phyloP scores from a whole-genome alignment of 2,888 invertebrate species.

The Morinoia aosen region DNA sequence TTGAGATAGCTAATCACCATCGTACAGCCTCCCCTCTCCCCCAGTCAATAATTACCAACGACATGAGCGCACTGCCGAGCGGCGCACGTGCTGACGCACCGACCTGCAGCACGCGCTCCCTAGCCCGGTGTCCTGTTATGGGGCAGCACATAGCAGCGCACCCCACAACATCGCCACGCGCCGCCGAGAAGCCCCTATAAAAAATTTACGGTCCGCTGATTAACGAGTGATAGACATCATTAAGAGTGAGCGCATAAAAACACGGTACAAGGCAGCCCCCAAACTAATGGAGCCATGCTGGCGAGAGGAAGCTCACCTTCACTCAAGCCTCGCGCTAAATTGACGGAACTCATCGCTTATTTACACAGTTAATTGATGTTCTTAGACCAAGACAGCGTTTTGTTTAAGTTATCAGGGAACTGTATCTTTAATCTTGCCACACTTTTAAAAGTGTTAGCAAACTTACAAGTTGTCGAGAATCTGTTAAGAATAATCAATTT shows the following conservation, averaged over 20 bases:
- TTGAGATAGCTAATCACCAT: background rate
- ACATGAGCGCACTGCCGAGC: too few relatives aligned
- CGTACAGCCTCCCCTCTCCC: background rate
- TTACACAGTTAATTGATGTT: constrained; percentile 4
- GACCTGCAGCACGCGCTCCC: background rate
- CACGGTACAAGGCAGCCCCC: background rate
- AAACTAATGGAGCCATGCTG: background rate
- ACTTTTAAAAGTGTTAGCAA: background rate
- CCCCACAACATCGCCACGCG: background rate
- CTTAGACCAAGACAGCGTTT: background rate
- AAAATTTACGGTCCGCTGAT: background rate
- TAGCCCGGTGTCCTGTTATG: background rate
- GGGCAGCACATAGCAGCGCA: background rate
- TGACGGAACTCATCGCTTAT: background rate
- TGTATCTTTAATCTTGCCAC: background rate
- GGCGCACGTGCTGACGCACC: too few relatives aligned
- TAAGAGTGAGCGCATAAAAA: background rate
- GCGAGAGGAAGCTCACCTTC: background rate
- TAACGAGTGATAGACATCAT: background rate
- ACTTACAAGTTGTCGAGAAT: background rate
- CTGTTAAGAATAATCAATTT: too few relatives aligned
- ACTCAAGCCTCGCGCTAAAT: background rate
- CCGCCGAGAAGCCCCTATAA: background rate
- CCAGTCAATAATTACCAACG: too few relatives aligned
- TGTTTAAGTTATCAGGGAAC: background rate